These are phyloP conservation scores for Labeo rohita DNA, from an alignment of 2,113 vertebrate genomes.

Conservation along the genomic window DNA sequence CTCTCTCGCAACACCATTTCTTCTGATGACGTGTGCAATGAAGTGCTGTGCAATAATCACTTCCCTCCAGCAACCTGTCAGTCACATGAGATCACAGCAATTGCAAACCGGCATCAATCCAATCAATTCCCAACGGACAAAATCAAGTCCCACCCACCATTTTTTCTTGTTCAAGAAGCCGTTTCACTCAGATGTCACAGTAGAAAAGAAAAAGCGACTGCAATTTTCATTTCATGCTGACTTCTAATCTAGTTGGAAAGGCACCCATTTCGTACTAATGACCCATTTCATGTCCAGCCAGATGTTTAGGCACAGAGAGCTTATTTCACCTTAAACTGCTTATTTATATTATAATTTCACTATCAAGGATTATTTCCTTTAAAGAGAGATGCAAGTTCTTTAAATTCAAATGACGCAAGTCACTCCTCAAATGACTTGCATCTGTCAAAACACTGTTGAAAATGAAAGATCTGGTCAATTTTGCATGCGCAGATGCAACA, in stretches of 20 bases:
- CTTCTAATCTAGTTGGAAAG: background rate
- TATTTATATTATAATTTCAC: background rate
- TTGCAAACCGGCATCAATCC: background rate
- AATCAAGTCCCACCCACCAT: background rate
- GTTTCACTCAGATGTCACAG: background rate
- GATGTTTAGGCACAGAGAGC: constrained; percentile 8
- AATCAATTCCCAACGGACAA: background rate
- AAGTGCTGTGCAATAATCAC: background rate
- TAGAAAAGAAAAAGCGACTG: background rate
- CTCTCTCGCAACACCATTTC: background rate
- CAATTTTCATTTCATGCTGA: constrained; percentile 5
- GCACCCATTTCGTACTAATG: constrained; percentile 17
- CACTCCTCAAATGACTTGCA: background rate
- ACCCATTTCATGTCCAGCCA: background rate
- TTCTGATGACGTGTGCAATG: background rate
- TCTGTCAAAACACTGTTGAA: constrained; percentile 16
- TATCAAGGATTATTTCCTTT: background rate
- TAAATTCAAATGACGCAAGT: background rate
- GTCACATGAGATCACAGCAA: background rate
- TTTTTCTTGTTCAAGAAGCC: background rate
- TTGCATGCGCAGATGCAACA: background rate
- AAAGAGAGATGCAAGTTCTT: background rate
- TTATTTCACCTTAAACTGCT: background rate
- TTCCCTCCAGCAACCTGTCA: constrained; percentile 9
- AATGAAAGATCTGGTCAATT: constrained; percentile 14